Conservation (phyloP, 2,113 vertebrate genomes). For the Amblyornis subalaris region DNA sequence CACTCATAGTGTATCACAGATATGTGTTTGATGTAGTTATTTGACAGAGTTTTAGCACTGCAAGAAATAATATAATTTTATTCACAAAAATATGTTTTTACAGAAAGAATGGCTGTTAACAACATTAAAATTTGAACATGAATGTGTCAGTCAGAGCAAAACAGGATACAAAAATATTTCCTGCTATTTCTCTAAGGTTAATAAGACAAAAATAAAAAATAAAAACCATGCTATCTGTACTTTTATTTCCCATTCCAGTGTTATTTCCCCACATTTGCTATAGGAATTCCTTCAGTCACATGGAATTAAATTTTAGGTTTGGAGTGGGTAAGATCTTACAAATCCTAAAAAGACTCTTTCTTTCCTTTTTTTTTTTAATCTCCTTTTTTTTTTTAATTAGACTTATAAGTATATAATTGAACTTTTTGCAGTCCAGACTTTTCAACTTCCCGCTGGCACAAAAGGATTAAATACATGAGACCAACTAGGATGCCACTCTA, state of each 20-base stretch:
- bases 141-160: background rate
- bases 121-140: background rate
- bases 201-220: background rate
- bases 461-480: background rate
- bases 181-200: background rate
- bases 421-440: background rate
- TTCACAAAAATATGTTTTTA: background rate
- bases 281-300: background rate
- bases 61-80: background rate
- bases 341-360: background rate
- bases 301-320: background rate
- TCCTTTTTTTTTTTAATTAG: background rate
- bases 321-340: background rate
- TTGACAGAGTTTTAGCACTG: background rate
- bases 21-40: background rate
- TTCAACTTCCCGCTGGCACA: background rate
- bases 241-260: background rate
- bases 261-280: background rate
- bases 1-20: background rate
- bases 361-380: background rate
- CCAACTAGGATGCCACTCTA: background rate
- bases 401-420: background rate
- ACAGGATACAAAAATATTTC: background rate
- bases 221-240: fast-evolving
- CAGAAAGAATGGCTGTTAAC: background rate